A percentile compares a stretch with the other conserved stretches of the same genome.
phyloP scores from a whole-genome alignment of 1,140 invertebrate genomes.

The Drosophila simulans region DNA sequence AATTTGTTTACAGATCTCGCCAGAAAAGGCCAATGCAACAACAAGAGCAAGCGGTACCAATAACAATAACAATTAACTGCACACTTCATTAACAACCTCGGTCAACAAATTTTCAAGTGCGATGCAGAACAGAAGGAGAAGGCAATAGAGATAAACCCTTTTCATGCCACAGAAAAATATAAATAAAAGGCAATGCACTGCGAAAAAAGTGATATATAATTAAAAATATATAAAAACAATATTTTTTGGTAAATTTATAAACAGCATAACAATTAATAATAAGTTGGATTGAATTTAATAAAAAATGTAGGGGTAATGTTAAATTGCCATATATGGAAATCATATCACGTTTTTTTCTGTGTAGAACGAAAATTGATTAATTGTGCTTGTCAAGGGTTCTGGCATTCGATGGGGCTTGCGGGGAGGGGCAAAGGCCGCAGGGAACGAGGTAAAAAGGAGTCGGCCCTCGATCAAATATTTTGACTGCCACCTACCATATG shows the following conservation, averaged over 20 bases:
- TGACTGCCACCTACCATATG: constrained; percentile 42
- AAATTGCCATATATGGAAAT: no score
- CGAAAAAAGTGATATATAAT: neutral
- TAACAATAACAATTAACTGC: constrained; percentile 70
- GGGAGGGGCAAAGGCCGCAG: neutral
- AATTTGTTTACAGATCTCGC: constrained; percentile 59
- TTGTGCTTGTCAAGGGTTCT: constrained; percentile 37
- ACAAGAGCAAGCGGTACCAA: constrained; percentile 18
- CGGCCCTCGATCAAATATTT: constrained; percentile 73
- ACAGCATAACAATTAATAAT: no score
- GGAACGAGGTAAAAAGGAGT: constrained; percentile 19
- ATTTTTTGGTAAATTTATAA: neutral
- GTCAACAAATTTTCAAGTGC: constrained; percentile 80
- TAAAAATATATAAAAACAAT: neutral
- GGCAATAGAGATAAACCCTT: constrained; percentile 48
- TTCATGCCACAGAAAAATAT: constrained; percentile 14
- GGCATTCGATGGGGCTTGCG: constrained; percentile 11
- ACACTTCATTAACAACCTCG: constrained; percentile 73
- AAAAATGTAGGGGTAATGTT: no score
- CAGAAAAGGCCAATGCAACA: constrained; percentile 5
- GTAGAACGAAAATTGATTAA: constrained; percentile 65
- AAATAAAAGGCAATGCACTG: constrained; percentile 1
- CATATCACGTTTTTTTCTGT: neutral
- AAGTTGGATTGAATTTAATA: no score
- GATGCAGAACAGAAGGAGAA: constrained; percentile 24